Percentiles rank a stretch among this genome's conserved stretches.
Evolutionary conservation across 2,797 vertebrate genomes (phyloP).

Genomic region (Bufotes viridis): DNA sequence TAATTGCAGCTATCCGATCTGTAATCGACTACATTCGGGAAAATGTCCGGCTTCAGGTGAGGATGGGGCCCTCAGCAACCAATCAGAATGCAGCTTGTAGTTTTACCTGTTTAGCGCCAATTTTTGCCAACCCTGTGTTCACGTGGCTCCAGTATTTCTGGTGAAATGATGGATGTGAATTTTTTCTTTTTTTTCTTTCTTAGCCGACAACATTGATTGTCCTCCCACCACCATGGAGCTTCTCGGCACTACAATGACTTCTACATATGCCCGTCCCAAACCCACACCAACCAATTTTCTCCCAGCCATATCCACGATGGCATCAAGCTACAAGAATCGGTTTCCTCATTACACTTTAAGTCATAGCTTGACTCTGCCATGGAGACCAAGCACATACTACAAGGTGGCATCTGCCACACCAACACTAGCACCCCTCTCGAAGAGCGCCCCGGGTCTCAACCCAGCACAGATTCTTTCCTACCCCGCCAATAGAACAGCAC

Average conservation of each 20-base stretch:
- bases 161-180: background rate
- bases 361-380: conserved; percentile 78
- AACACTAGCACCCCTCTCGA: conserved; percentile 72
- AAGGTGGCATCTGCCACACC: conserved; percentile 74
- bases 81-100: background rate
- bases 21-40: background rate
- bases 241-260: conserved; percentile 80
- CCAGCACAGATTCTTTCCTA: conserved; percentile 80
- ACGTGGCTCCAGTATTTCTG: no score
- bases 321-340: conserved; percentile 82
- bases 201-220: conserved; percentile 63
- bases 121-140: background rate
- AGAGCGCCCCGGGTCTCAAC: conserved; percentile 74
- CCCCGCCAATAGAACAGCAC: conserved; percentile 80
- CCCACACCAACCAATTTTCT: conserved; percentile 79
- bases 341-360: conserved; percentile 74
- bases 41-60: background rate
- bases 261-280: conserved; percentile 80
- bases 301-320: conserved; percentile 84
- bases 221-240: conserved; percentile 78
- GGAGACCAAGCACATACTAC: conserved; percentile 84
- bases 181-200: background rate
- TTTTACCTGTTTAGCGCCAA: background rate
- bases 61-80: no score
- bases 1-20: conserved; percentile 42